Percentiles rank a stretch among this genome's conserved stretches.
These are phyloP conservation scores for Smithornis capensis DNA, from an alignment of 2,113 vertebrate genomes.

Conservation along the genomic window DNA sequence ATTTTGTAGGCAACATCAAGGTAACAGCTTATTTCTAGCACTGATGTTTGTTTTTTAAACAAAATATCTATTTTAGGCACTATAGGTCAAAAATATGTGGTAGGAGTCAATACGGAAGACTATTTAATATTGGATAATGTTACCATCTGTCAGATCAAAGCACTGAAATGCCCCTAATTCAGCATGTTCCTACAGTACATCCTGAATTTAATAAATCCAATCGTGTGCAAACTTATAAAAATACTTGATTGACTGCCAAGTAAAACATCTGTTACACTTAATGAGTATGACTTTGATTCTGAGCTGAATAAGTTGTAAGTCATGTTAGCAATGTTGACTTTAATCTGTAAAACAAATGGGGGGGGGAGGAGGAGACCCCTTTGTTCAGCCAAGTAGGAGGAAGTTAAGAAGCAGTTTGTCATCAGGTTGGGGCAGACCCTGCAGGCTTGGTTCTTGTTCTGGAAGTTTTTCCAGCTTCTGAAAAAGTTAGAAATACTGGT, in stretches of 20 bases:
- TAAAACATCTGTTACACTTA: neutral
- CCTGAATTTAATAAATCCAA: neutral
- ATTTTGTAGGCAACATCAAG: constrained; percentile 99
- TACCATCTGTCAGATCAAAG: neutral
- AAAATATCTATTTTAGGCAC: neutral
- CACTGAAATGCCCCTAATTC: neutral
- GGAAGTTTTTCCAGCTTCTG: neutral
- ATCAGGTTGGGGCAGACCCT: neutral
- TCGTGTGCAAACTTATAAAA: neutral
- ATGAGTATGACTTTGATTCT: neutral
- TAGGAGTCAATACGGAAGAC: neutral
- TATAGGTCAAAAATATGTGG: neutral
- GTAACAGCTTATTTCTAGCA: constrained; percentile 66
- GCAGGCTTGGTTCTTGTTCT: neutral
- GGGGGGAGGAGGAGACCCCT: fast-evolving
- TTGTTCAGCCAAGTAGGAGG: neutral
- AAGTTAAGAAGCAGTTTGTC: neutral
- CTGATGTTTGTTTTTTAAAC: neutral
- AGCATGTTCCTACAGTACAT: neutral
- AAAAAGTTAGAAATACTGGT: neutral
- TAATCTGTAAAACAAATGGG: neutral
- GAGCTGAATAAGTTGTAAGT: neutral
- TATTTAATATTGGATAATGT: neutral
- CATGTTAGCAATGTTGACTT: neutral
- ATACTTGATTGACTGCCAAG: neutral